Conservation (phyloP, 2,888 invertebrate species). For the Sialis fuliginosa region DNA sequence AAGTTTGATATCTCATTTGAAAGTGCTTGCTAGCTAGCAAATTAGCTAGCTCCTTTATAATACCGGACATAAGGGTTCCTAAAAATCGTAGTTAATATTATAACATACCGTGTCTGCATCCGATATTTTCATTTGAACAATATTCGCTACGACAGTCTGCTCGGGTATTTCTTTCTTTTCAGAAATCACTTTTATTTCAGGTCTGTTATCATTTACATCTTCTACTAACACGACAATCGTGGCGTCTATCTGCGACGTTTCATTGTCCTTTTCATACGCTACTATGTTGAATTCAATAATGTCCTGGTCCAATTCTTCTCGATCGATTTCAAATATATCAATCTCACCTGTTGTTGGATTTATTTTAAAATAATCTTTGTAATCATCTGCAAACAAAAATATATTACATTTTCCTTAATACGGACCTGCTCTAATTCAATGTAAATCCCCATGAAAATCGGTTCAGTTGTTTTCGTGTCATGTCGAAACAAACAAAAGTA, state of each 20-base stretch:
- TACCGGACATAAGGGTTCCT: too few relatives aligned
- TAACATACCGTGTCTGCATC: conserved; percentile 30
- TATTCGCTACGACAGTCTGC: not conserved
- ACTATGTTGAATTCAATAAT: conserved; percentile 17
- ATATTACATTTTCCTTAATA: not conserved
- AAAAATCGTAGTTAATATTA: too few relatives aligned
- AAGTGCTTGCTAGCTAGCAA: too few relatives aligned
- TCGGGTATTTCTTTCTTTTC: not conserved
- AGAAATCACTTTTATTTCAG: conserved; percentile 23
- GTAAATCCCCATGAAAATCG: conserved; percentile 10
- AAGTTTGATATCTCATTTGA: too few relatives aligned
- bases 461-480: not conserved
- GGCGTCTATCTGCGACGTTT: conserved; percentile 10
- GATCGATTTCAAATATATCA: conserved; percentile 19
- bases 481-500: too few relatives aligned
- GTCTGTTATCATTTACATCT: conserved; percentile 49
- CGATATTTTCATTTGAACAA: too few relatives aligned
- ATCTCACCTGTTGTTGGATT: conserved; percentile 16
- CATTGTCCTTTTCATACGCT: conserved; percentile 20
- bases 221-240: conserved; percentile 22
- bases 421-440: not conserved
- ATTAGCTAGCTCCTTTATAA: too few relatives aligned
- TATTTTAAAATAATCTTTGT: conserved; percentile 11
- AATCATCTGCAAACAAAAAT: not conserved
- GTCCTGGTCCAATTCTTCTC: conserved; percentile 18